These are phyloP conservation scores for Pristionchus fissidentatus DNA, from an alignment of 2,888 invertebrate genomes.

Conservation along the genomic window DNA sequence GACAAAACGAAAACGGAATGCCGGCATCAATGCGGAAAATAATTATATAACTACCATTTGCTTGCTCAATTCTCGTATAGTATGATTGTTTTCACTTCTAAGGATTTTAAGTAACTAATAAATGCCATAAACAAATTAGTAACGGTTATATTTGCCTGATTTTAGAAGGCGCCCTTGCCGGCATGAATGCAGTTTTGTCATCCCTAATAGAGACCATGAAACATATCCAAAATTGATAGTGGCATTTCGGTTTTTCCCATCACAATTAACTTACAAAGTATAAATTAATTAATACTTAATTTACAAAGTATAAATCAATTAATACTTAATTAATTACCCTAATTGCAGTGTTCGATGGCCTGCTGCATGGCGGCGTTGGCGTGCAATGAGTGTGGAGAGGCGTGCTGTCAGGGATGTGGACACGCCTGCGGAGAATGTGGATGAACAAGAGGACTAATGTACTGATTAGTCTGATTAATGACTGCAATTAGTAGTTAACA, in stretches of 20 bases:
- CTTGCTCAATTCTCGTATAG: too few relatives aligned
- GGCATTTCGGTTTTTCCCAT: not conserved
- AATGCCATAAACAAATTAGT: not conserved
- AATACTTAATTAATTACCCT: too few relatives aligned
- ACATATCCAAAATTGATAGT: not conserved
- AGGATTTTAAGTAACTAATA: not conserved
- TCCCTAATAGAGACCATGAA: not conserved
- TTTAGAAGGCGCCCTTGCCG: not conserved
- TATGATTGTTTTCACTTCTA: not conserved
- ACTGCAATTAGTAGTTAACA: too few relatives aligned
- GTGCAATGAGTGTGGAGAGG: conserved; percentile 6
- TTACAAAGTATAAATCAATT: too few relatives aligned
- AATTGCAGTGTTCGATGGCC: not conserved
- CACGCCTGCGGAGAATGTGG: too few relatives aligned
- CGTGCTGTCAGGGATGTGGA: not conserved
- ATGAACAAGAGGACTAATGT: too few relatives aligned
- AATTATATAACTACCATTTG: too few relatives aligned
- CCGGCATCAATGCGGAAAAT: too few relatives aligned
- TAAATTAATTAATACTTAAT: not conserved
- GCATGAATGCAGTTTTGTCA: not conserved
- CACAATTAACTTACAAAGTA: not conserved
- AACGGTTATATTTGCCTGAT: not conserved
- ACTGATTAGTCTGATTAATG: too few relatives aligned
- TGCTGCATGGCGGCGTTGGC: not conserved
- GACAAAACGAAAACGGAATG: too few relatives aligned